A percentile compares a stretch with the other conserved stretches of the same genome.
phyloP scores from a whole-genome alignment of 2,113 vertebrate species.

The Tetraodon nigroviridis region DNA sequence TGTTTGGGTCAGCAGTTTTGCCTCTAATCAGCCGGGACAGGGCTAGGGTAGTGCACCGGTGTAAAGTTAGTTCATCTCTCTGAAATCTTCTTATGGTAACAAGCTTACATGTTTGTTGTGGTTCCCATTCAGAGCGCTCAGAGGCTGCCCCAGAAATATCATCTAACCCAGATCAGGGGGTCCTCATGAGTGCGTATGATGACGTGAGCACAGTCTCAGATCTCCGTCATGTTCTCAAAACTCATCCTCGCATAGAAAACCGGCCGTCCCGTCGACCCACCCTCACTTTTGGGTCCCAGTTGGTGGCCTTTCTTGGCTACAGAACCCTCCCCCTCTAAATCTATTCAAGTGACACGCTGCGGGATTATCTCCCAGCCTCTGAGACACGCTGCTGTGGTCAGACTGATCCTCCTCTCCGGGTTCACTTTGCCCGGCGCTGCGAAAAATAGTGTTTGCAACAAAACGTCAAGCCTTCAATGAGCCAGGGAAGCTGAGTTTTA shows the following conservation, averaged over 20 bases:
- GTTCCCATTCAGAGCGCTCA: constrained; percentile 50
- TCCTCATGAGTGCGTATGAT: constrained; percentile 1
- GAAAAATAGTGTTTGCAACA: constrained; percentile 20
- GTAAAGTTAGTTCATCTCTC: constrained; percentile 68
- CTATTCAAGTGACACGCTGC: constrained; percentile 70
- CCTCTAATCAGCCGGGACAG: constrained; percentile 18
- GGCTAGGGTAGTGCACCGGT: constrained; percentile 25
- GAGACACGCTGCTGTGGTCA: constrained; percentile 58
- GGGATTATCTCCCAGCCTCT: constrained; percentile 74
- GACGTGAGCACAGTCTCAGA: no score
- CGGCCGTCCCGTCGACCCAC: background rate
- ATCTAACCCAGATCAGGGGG: constrained; percentile 8
- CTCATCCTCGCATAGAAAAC: no score
- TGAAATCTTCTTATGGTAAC: constrained; percentile 74
- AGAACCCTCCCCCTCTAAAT: constrained; percentile 61
- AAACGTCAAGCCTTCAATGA: constrained; percentile 3
- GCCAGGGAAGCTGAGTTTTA: background rate
- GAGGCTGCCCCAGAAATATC: constrained; percentile 13
- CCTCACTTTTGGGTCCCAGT: constrained; percentile 32
- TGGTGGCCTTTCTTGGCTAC: constrained; percentile 25
- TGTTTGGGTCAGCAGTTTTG: background rate
- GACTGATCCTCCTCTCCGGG: constrained; percentile 47
- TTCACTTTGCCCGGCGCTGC: constrained; percentile 37
- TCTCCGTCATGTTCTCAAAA: no score
- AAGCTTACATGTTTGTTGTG: constrained; percentile 64